Percentiles rank a stretch among this genome's conserved stretches.
These are phyloP conservation scores for Acrocera orbiculus DNA, from an alignment of 2,888 invertebrate genomes.

Conservation along the genomic window DNA sequence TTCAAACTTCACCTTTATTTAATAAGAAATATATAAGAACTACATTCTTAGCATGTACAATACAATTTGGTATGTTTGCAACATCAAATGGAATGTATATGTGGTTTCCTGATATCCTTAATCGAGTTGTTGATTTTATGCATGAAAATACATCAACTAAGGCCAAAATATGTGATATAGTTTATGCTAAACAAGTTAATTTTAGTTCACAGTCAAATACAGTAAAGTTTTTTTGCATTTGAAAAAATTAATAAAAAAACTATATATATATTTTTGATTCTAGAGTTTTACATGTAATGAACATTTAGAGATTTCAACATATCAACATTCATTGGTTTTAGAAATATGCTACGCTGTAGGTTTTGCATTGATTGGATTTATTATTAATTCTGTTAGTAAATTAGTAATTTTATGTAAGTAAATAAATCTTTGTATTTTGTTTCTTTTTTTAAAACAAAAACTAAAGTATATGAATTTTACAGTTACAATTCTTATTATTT, in stretches of 20 bases:
- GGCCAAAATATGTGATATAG: slow-evolving; percentile 21
- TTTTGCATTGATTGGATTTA: slow-evolving; percentile 19
- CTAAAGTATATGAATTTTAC: slow-evolving; percentile 2
- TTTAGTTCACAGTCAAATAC: no score
- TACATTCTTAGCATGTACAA: slow-evolving; percentile 20
- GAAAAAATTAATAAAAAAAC: not conserved
- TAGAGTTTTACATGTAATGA: slow-evolving; percentile 13
- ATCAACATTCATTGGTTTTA: slow-evolving; percentile 18
- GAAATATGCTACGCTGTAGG: slow-evolving; percentile 20
- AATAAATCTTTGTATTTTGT: not conserved
- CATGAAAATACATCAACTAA: slow-evolving; percentile 16
- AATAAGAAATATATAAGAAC: slow-evolving; percentile 18
- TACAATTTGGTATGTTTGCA: slow-evolving; percentile 24
- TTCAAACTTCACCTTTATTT: slow-evolving; percentile 25
- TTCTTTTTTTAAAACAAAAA: not conserved
- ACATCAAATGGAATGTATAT: slow-evolving; percentile 26
- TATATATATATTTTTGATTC: not conserved
- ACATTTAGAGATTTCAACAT: slow-evolving; percentile 20
- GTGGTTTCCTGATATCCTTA: slow-evolving; percentile 27
- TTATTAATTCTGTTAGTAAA: slow-evolving; percentile 21
- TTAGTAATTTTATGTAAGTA: slow-evolving; percentile 19
- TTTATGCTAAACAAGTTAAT: slow-evolving; percentile 12
- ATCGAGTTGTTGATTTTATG: slow-evolving; percentile 20
- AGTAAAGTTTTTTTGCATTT: no score
- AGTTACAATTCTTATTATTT: slow-evolving; percentile 16